Evolutionary conservation across 2,797 vertebrate genomes (phyloP).

Genomic region (Peromyscus aztecus): DNA sequence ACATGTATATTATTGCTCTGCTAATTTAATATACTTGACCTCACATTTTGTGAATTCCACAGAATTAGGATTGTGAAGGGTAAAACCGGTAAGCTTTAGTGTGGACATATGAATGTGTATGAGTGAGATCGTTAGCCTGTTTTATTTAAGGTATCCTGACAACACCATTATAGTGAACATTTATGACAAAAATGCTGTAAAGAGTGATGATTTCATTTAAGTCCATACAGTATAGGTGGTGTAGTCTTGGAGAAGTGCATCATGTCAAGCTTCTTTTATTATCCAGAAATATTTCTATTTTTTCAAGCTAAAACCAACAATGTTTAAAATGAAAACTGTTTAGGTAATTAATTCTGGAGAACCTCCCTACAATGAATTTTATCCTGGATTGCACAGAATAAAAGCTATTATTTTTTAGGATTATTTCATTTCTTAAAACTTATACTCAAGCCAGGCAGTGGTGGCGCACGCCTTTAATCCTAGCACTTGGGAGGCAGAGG

Average conservation of each 20-base stretch:
- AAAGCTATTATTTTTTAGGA: neutral
- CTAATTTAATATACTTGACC: neutral
- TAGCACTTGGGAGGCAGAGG: no score
- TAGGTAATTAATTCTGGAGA: neutral
- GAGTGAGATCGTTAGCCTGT: neutral
- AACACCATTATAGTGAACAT: neutral
- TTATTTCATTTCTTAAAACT: neutral
- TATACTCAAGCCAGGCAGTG: neutral
- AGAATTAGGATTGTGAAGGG: neutral
- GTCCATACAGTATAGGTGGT: neutral
- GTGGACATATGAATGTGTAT: neutral
- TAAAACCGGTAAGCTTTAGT: neutral
- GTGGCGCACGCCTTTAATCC: no score
- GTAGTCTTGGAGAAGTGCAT: constrained; percentile 42
- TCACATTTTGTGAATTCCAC: neutral
- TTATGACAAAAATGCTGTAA: constrained; percentile 36
- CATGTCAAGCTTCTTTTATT: constrained; percentile 62
- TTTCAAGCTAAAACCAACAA: constrained; percentile 56
- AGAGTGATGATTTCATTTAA: constrained; percentile 60
- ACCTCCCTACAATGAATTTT: neutral
- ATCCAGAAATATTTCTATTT: constrained; percentile 1
- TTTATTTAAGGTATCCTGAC: neutral
- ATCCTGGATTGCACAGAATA: neutral
- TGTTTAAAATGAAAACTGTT: constrained; percentile 45
- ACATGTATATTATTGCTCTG: neutral